phyloP scores from a whole-genome alignment of 2,113 vertebrate species.

The Chrysochloris asiatica region DNA sequence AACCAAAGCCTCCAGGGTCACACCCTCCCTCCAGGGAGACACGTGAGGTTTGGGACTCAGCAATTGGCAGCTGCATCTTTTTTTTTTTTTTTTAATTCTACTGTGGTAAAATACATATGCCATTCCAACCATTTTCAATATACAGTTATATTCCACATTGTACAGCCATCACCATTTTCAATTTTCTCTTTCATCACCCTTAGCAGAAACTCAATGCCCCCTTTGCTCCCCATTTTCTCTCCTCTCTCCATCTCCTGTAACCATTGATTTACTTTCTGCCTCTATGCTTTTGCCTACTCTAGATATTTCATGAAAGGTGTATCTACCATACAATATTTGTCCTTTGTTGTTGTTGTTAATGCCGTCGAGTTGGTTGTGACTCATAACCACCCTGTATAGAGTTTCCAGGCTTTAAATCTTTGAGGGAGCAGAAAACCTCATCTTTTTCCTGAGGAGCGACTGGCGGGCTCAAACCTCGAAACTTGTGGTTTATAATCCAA shows the following conservation, averaged over 20 bases:
- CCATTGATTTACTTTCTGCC: not conserved
- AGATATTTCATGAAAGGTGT: not conserved
- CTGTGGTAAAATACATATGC: not conserved
- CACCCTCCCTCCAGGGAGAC: not conserved
- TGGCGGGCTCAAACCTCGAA: no score
- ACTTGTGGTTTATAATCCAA: no score
- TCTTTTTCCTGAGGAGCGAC: no score
- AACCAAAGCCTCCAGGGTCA: not conserved
- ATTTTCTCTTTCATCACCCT: not conserved
- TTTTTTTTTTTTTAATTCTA: not conserved
- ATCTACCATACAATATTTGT: not conserved
- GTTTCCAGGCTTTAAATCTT: no score
- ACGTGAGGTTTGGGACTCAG: not conserved
- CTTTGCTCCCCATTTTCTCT: not conserved
- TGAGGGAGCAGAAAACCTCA: no score
- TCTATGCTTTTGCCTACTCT: not conserved
- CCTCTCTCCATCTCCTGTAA: not conserved
- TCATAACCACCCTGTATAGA: no score
- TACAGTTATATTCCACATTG: not conserved
- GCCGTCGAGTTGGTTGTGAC: no score
- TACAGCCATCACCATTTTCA: not conserved
- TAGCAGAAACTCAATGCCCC: not conserved
- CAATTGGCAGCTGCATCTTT: not conserved
- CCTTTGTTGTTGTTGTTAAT: no score
- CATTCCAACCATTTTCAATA: not conserved